phyloP scores from a whole-genome alignment of 2,797 vertebrate species.

The Glossophaga mutica region DNA sequence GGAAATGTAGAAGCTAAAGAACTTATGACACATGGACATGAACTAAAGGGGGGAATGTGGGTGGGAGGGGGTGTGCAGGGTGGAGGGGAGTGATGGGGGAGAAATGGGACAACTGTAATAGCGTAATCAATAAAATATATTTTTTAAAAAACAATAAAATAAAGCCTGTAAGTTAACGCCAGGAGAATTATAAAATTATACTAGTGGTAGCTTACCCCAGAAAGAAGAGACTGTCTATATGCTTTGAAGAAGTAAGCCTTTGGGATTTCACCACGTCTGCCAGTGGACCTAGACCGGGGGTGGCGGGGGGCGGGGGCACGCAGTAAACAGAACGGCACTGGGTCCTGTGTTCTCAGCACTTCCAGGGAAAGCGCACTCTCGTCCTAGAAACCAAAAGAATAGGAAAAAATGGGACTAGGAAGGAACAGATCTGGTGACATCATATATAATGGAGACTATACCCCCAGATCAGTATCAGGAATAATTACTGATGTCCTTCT shows the following conservation, averaged over 20 bases:
- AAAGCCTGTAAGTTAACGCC: not conserved
- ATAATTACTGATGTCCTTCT: not conserved
- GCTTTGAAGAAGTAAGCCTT: not conserved
- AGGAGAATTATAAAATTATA: not conserved
- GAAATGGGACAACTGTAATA: too few species aligned
- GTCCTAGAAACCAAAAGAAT: not conserved
- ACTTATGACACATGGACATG: too few species aligned
- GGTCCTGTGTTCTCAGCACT: not conserved
- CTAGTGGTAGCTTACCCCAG: not conserved
- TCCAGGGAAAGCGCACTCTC: not conserved
- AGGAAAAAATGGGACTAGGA: not conserved
- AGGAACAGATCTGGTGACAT: not conserved
- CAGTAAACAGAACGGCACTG: not conserved
- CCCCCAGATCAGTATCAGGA: not conserved
- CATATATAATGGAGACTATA: not conserved
- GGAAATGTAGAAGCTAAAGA: too few species aligned
- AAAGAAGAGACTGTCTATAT: not conserved
- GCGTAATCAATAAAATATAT: too few species aligned
- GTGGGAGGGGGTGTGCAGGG: too few species aligned
- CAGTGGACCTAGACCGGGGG: not conserved
- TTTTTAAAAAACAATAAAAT: constrained; percentile 26
- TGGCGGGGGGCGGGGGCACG: too few species aligned
- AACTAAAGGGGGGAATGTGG: too few species aligned
- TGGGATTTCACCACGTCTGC: not conserved
- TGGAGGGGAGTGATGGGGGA: too few species aligned